Percentiles rank a stretch among this genome's conserved stretches.
phyloP scores from a whole-genome alignment of 53 echinoderm and acorn worm species.

The Patiria pectinifera region DNA sequence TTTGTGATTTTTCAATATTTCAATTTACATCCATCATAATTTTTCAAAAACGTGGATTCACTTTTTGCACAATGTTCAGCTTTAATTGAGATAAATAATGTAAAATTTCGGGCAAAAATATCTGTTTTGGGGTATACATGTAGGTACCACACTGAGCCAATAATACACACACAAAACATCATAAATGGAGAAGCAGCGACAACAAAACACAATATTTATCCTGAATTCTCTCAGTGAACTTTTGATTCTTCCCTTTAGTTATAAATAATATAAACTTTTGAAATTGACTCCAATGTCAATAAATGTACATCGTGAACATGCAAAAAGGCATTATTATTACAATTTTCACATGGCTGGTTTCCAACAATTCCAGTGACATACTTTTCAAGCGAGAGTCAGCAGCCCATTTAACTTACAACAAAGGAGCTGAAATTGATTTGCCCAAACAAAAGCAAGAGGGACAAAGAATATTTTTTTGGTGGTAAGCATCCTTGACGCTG shows the following conservation, averaged over 20 bases:
- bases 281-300: neutral
- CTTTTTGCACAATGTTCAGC: neutral
- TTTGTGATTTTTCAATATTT: neutral
- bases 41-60: neutral
- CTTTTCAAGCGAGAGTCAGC: neutral
- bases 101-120: neutral
- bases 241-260: neutral
- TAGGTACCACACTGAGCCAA: no score
- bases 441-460: constrained; percentile 4
- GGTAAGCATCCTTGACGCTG: neutral
- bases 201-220: neutral
- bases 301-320: neutral
- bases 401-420: constrained; percentile 9
- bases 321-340: neutral
- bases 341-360: constrained; percentile 1
- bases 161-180: no score
- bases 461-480: neutral
- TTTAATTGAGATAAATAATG: neutral
- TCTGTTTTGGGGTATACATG: no score
- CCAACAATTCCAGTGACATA: neutral
- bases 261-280: neutral
- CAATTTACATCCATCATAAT: no score
- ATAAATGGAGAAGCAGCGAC: no score
- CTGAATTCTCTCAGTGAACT: neutral
- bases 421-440: neutral